phyloP scores from a whole-genome alignment of 92 coral and sea anemone species.

The Epizoanthus ramosus region DNA sequence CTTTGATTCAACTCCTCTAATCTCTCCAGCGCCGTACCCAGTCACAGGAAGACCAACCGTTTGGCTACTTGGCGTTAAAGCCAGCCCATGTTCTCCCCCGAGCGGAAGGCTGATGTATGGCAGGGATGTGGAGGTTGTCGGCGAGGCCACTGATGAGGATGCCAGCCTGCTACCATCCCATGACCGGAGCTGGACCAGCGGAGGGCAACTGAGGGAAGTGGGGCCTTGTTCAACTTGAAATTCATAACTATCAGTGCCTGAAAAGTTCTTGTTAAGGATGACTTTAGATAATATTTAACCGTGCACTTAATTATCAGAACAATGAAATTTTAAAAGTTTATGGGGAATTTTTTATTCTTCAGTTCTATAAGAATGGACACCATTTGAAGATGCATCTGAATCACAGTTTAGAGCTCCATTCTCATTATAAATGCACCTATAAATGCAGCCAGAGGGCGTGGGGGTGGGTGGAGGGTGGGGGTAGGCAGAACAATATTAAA shows the following conservation, averaged over 20 bases:
- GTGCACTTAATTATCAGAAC: too few species aligned
- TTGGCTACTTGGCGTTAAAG: conserved; percentile 61
- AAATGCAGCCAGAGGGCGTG: too few species aligned
- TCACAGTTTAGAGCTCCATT: too few species aligned
- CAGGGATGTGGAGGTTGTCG: conserved; percentile 54
- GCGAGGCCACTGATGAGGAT: conserved; percentile 33
- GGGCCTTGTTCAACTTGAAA: conserved; percentile 66
- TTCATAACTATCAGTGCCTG: conserved; percentile 83
- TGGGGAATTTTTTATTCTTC: too few species aligned
- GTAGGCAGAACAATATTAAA: too few species aligned
- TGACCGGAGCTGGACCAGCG: conserved; percentile 50
- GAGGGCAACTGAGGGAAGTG: conserved; percentile 54
- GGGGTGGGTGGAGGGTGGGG: too few species aligned
- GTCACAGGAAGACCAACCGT: conserved; percentile 64
- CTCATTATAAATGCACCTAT: too few species aligned
- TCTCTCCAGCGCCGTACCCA: conserved; percentile 42
- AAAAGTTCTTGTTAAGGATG: conserved; percentile 38
- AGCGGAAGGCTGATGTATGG: conserved; percentile 68
- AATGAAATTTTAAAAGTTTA: too few species aligned
- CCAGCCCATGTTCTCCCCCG: conserved; percentile 41
- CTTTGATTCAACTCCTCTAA: conserved; percentile 53
- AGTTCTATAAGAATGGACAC: too few species aligned
- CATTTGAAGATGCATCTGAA: too few species aligned
- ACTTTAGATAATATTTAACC: neutral
- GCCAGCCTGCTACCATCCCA: conserved; percentile 60